Conservation (phyloP, 2,113 vertebrate genomes). For the Tupaia tana region DNA sequence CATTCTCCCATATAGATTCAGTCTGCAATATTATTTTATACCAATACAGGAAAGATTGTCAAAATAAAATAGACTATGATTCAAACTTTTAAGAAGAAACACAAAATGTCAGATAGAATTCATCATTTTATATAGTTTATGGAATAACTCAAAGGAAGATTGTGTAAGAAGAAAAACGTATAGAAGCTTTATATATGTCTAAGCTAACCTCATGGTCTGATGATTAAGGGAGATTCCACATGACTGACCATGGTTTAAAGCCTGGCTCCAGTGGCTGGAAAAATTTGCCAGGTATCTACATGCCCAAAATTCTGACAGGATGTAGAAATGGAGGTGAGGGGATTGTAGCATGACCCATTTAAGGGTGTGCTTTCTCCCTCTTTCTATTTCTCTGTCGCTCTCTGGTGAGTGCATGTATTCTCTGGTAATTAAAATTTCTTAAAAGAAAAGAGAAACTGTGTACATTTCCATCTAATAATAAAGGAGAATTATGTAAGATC, state of each 20-base stretch:
- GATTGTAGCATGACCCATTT: no score
- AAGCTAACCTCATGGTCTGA: no score
- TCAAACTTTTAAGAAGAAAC: background rate
- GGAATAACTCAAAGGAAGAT: constrained; percentile 19
- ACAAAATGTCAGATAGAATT: background rate
- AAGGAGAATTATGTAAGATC: constrained; percentile 8
- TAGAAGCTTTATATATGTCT: background rate
- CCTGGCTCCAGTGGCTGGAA: no score
- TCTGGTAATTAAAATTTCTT: no score
- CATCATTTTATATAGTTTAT: background rate
- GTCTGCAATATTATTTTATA: background rate
- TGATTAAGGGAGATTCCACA: no score
- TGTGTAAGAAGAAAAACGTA: background rate
- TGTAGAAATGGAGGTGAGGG: no score
- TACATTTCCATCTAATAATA: constrained; percentile 41
- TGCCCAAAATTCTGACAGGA: no score
- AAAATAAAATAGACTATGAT: constrained; percentile 38
- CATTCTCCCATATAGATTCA: background rate
- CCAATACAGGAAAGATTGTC: background rate
- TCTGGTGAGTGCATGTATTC: no score
- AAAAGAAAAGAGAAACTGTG: background rate
- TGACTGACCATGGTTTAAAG: no score
- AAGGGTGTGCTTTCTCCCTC: no score
- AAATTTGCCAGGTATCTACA: no score
- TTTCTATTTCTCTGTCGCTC: no score